Base-by-base conservation (phyloP, 2,797 vertebrate species). In the Sebastes trivittatus region DNA sequence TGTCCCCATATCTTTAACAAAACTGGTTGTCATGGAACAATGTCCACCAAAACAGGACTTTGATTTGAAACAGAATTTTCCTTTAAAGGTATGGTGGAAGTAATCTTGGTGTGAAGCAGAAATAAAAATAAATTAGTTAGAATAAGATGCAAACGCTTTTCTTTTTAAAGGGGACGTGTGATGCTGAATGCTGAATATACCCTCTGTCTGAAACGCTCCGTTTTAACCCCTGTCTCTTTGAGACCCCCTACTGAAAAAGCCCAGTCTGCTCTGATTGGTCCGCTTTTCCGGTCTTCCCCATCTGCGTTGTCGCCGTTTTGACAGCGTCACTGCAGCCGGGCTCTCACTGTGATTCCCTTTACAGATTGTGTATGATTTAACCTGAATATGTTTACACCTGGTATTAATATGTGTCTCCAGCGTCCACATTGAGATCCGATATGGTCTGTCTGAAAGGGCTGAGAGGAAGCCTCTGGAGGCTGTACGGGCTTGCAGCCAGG, bases 1-100 rank as follows among this genome's bases (percentile, higher is more conserved):
- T n/a, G 7, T 54, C n/a, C 2, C 5, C 0, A 25, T 9, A 70
- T n/a, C 14, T 63, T 16, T 4, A 32, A 0, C 14, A 7, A 1
- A 29, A 2, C 8, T 8, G 14, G 20, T 29, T 29, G 9, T 49
- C 6, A 46, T 46, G 13, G 7, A 32, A 34, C 2, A 25, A 14
- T 6, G 29, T 23, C 2, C 7, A 38, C 10, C 6, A 34, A 62
- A 62, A 61, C 29, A n/a, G 10, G 59, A 60, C 27, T 20, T 32
- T 30, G 59, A 32, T 20, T 60, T 30, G 18, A 58, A 58, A 58
- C 56, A 7, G 59, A 11, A 2, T 11, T 18, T 46, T 55, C 10
- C 14, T 7, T 62, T 36, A 29, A 71, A n/a, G 9, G 46, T 23
- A 34, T 55, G 8, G 8, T 49, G 65, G 11, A 63, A 58, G 23